Percentiles rank a stretch among this genome's conserved stretches.
phyloP scores from a whole-genome alignment of 2,797 vertebrate species.

The Pseudochromis fuscus region DNA sequence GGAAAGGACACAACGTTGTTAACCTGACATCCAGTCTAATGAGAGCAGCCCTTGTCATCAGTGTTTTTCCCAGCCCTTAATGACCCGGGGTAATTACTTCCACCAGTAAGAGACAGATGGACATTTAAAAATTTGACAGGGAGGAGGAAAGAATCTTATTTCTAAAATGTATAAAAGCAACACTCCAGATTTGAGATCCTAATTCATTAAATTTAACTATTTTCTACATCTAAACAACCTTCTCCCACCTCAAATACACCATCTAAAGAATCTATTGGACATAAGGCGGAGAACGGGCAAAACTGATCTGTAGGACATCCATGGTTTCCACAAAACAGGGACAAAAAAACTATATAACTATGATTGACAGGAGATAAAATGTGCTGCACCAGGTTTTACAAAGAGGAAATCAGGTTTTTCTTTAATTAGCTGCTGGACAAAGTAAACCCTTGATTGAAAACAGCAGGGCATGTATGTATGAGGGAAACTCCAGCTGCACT shows the following conservation, averaged over 20 bases:
- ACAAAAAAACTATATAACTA: not conserved
- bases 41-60: constrained; percentile 54
- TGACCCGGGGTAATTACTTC: constrained; percentile 70
- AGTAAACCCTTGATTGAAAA: constrained; percentile 22
- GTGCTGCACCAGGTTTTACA: not conserved
- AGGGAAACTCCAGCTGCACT: constrained; percentile 11
- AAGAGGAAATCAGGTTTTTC: too few species aligned
- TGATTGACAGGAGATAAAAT: not conserved
- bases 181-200: not conserved
- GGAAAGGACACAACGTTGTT: constrained; percentile 43
- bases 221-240: too few species aligned
- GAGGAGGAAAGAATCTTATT: constrained; percentile 32
- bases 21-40: constrained; percentile 58
- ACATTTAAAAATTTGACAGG: constrained; percentile 45
- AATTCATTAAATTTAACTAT: too few species aligned
- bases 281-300: not conserved
- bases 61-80: constrained; percentile 47
- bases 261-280: not conserved
- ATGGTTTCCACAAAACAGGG: constrained; percentile 6
- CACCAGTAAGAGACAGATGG: constrained; percentile 51
- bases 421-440: constrained; percentile 25
- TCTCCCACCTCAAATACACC: not conserved
- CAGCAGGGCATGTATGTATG: not conserved
- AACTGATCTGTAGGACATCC: not conserved
- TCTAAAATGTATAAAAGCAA: constrained; percentile 1